Conservation (phyloP, 2,888 invertebrate species). For the Cerastis rubricosa region DNA sequence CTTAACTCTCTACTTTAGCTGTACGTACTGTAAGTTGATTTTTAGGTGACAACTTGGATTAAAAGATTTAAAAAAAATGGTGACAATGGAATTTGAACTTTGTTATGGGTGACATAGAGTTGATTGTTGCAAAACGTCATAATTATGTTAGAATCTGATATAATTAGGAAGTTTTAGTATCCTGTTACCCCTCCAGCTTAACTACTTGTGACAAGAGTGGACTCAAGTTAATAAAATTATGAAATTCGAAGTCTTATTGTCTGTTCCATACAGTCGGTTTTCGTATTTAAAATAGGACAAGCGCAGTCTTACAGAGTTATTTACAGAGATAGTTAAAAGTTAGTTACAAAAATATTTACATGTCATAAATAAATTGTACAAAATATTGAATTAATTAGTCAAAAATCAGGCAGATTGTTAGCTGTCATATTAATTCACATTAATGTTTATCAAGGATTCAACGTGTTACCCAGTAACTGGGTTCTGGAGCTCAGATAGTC, state of each 20-base stretch:
- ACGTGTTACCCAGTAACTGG: neutral
- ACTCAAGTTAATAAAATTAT: neutral
- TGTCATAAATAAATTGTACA: constrained; percentile 40
- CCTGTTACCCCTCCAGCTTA: neutral
- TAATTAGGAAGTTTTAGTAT: neutral
- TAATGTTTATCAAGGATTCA: neutral
- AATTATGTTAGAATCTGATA: neutral
- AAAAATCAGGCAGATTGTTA: neutral
- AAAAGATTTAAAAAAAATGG: no score
- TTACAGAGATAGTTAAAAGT: constrained; percentile 1
- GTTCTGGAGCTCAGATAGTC: neutral
- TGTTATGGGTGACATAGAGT: neutral
- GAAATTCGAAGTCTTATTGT: neutral
- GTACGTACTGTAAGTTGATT: neutral
- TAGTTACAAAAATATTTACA: constrained; percentile 48
- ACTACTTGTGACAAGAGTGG: no score
- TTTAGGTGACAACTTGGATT: neutral
- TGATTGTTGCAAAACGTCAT: neutral
- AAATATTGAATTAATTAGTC: neutral
- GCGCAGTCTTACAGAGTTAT: constrained; percentile 2
- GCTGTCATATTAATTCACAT: neutral
- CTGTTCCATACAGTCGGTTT: neutral
- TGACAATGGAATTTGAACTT: neutral
- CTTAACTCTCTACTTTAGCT: neutral
- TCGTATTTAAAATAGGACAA: neutral